Evolutionary conservation across 2,888 invertebrate genomes (phyloP), one percentile per base, ranked within the genome.

Genomic region (Eupithecia vulgata): DNA sequence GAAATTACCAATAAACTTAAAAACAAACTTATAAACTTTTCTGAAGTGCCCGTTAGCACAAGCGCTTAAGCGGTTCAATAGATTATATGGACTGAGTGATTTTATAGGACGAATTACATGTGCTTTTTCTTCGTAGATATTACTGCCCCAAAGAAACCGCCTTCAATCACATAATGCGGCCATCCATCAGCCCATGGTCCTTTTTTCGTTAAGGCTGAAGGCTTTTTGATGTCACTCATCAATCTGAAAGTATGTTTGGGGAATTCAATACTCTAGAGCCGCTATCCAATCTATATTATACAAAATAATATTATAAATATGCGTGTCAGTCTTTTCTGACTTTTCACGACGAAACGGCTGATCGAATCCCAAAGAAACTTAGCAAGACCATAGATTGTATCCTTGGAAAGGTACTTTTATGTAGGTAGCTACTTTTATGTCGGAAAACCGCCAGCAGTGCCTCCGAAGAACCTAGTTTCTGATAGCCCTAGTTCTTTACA

Each of bases 211-310:
- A 34, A 67, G 25, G 48, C 48, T 40, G 40, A 48, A 40, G 5
- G 35, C 25, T 67, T 21, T 21, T 67, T 70, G 67, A 70, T 70
- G 59, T 66, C 66, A 34, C 66, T 66, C 69, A 76, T 67, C 67
- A 40, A 61, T 76, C 65, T 72, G 21, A 21, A 45, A 25, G 65
- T 71, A 15, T 7, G 6, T 34, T 61, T 34, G 64, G 64, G 7
- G 37, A 64, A 64, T 61, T 37, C 64, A 61, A 34, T 61, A 1
- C 61, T 17, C 17, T 17, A 8, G 61, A 61, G 30, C 34, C 21
- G 12, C 5, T 52, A 1, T 52, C 52, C 52, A 52, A 52, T 10
- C 21, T 21, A 10, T 52, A 52, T 10, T 21, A 21, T 52, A 10
- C 21, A 52, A 21, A 21, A 10, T 21, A 21, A 52, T 52, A 52